Conservation (phyloP, 2,888 invertebrate species). For the Ophioninae sp. region DNA sequence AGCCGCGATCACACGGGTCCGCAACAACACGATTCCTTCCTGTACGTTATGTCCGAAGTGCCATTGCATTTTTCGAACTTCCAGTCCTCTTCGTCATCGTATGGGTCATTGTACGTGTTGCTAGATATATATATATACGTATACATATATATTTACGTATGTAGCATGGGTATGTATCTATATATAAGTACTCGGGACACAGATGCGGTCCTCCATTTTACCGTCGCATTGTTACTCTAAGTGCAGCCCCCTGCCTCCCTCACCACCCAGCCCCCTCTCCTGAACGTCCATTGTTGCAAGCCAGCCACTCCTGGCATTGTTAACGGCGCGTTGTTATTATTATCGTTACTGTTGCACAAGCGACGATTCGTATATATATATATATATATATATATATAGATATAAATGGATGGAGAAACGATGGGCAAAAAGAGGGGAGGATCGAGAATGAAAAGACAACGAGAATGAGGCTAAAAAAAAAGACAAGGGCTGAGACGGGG, state of each 20-base stretch:
- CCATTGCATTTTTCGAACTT: slow-evolving; percentile 36
- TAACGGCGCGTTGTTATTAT: slow-evolving; percentile 78
- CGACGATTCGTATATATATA: slow-evolving; percentile 32
- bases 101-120: not conserved
- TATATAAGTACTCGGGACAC: slow-evolving; percentile 66
- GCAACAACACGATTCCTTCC: slow-evolving; percentile 31
- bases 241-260: slow-evolving; percentile 71
- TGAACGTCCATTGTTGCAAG: slow-evolving; percentile 60
- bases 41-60: slow-evolving; percentile 47
- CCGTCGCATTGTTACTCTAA: slow-evolving; percentile 79
- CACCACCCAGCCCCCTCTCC: slow-evolving; percentile 12
- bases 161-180: too few relatives aligned
- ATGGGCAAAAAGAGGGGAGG: slow-evolving; percentile 2
- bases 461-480: slow-evolving; percentile 31
- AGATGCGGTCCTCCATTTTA: slow-evolving; percentile 79
- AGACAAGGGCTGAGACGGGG: slow-evolving; percentile 9
- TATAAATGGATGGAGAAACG: slow-evolving; percentile 21
- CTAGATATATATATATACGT: slow-evolving; percentile 11
- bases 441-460: slow-evolving; percentile 27
- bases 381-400: not conserved
- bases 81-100: not conserved
- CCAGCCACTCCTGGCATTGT: slow-evolving; percentile 74
- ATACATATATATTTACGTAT: slow-evolving; percentile 6
- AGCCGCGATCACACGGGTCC: slow-evolving; percentile 16
- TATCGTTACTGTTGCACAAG: slow-evolving; percentile 77